A percentile compares a stretch with the other conserved stretches of the same genome.
Conservation (phyloP, 2,888 invertebrate genomes). For the Agriopis aurantiaria region DNA sequence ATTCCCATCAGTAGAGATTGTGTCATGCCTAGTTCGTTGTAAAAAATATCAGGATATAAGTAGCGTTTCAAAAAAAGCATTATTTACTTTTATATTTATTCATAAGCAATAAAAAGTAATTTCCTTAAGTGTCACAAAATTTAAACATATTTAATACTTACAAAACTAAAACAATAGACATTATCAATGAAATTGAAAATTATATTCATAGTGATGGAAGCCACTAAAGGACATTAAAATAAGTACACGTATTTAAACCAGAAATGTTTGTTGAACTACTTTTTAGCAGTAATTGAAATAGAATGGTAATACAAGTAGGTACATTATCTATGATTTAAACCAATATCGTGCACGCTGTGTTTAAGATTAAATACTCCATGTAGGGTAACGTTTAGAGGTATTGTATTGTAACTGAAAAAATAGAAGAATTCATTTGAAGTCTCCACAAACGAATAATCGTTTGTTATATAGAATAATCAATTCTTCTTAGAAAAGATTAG, state of each 20-base stretch:
- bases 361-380: constrained; percentile 23
- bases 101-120: constrained; percentile 86
- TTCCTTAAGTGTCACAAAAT: constrained; percentile 77
- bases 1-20: too few species aligned
- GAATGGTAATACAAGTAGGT: too few species aligned
- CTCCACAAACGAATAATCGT: too few species aligned
- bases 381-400: background rate
- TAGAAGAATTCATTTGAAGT: too few species aligned
- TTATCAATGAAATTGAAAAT: constrained; percentile 60
- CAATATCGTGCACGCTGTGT: constrained; percentile 54
- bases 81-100: constrained; percentile 79
- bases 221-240: constrained; percentile 64
- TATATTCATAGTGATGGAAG: constrained; percentile 67
- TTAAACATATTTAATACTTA: constrained; percentile 68
- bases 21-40: too few species aligned
- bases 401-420: background rate
- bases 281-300: constrained; percentile 10
- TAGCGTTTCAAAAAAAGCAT: constrained; percentile 42
- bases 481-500: too few species aligned
- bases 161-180: constrained; percentile 64
- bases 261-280: constrained; percentile 59
- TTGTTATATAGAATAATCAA: too few species aligned
- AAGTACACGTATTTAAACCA: constrained; percentile 12
- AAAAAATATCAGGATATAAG: too few species aligned
- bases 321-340: background rate